A percentile compares a stretch with the other conserved stretches of the same genome.
These are phyloP conservation scores for Stegodyphus dumicola DNA, from an alignment of 1,140 invertebrate species.

Conservation along the genomic window DNA sequence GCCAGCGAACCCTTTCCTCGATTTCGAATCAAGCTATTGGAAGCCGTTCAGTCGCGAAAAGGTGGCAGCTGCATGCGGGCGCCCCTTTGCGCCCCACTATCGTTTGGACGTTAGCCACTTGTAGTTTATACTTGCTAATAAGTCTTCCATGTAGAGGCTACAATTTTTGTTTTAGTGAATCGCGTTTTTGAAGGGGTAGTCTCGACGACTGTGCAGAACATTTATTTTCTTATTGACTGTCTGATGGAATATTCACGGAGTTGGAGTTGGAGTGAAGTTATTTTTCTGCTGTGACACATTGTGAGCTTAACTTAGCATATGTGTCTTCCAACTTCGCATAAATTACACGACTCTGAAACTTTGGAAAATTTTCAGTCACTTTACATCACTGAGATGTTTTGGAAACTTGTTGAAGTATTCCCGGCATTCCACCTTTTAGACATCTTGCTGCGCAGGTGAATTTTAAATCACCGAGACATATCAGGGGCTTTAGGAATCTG, in stretches of 20 bases:
- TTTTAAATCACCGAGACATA: too few species aligned
- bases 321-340: slow-evolving; percentile 2
- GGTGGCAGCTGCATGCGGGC: slow-evolving; percentile 34
- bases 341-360: too few species aligned
- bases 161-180: not conserved
- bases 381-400: too few species aligned
- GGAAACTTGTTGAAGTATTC: too few species aligned
- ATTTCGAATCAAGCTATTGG: slow-evolving; percentile 7
- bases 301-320: slow-evolving; percentile 14
- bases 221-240: slow-evolving; percentile 34
- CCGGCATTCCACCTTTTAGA: too few species aligned
- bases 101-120: slow-evolving; percentile 31
- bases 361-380: too few species aligned
- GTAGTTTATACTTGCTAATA: slow-evolving; percentile 46
- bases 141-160: slow-evolving; percentile 27
- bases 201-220: not conserved
- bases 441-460: too few species aligned
- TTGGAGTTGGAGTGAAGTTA: too few species aligned
- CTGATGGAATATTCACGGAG: not conserved
- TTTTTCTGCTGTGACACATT: not conserved
- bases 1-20: not conserved
- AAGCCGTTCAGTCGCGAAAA: slow-evolving; percentile 31
- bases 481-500: too few species aligned
- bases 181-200: not conserved
- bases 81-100: slow-evolving; percentile 18